A percentile compares a stretch with the other conserved stretches of the same genome.
These are phyloP conservation scores for Diaprepes abbreviatus DNA, from an alignment of 2,888 invertebrate genomes.

Conservation along the genomic window DNA sequence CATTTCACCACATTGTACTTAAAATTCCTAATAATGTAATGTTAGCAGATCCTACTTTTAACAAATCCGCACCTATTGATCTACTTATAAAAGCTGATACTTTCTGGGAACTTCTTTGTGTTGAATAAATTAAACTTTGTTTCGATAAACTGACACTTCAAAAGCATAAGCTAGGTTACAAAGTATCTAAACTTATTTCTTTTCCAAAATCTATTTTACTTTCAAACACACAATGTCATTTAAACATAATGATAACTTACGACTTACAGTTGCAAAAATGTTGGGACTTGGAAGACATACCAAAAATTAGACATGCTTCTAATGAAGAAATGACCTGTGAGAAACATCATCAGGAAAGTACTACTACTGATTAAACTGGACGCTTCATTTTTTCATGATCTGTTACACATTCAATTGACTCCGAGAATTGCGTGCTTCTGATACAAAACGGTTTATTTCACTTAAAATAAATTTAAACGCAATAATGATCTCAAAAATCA, in stretches of 20 bases:
- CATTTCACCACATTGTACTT: conserved; percentile 4
- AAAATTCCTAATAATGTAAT: conserved; percentile 34
- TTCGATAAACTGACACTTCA: conserved; percentile 32
- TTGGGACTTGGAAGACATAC: conserved; percentile 41
- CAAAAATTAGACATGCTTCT: conserved; percentile 20
- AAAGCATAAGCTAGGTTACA: conserved; percentile 44
- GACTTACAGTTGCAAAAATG: conserved; percentile 31
- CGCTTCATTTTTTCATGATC: no score
- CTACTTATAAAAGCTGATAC: conserved; percentile 35
- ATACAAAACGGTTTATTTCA: no score
- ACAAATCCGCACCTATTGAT: conserved; percentile 19
- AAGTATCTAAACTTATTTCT: conserved; percentile 39
- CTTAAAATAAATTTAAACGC: no score
- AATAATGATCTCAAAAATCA: no score
- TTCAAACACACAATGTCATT: neutral
- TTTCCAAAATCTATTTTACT: neutral
- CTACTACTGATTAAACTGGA: conserved; percentile 21
- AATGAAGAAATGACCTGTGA: conserved; percentile 45
- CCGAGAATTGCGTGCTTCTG: no score
- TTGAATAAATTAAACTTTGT: conserved; percentile 35
- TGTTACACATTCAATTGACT: no score
- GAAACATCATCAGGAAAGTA: conserved; percentile 37
- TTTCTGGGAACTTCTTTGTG: conserved; percentile 30
- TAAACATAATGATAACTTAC: neutral
- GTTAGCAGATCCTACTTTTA: conserved; percentile 41